phyloP scores from a whole-genome alignment of 1,140 invertebrate species.

The Pollicipes pollicipes region DNA sequence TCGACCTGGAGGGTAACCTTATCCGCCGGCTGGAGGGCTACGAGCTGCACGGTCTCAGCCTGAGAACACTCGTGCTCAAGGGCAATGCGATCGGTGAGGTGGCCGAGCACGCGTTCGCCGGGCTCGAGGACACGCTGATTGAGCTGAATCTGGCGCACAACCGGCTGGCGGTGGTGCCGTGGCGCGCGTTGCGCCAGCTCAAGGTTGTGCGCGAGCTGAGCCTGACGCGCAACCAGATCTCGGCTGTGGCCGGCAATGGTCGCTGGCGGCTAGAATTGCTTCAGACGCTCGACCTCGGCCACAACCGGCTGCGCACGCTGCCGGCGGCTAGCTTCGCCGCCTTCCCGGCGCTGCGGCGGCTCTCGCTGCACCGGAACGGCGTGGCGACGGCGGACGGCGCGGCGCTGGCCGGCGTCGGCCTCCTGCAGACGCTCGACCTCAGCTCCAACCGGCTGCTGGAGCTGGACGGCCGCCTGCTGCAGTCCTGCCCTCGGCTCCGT shows the following conservation, averaged over 20 bases:
- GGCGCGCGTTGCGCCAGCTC: slow-evolving; percentile 52
- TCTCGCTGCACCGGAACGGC: slow-evolving; percentile 26
- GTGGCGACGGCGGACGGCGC: slow-evolving; percentile 21
- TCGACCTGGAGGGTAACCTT: slow-evolving; percentile 71
- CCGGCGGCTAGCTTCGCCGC: slow-evolving; percentile 22
- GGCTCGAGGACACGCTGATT: slow-evolving; percentile 51
- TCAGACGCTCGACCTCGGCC: slow-evolving; percentile 22
- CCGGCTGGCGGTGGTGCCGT: slow-evolving; percentile 50
- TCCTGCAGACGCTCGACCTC: slow-evolving; percentile 25
- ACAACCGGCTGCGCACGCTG: slow-evolving; percentile 21
- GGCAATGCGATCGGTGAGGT: slow-evolving; percentile 56
- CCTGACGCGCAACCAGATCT: slow-evolving; percentile 66
- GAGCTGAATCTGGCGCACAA: slow-evolving; percentile 67
- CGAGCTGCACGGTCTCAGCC: slow-evolving; percentile 60
- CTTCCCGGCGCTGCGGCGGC: slow-evolving; percentile 23
- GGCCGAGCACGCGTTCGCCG: slow-evolving; percentile 56
- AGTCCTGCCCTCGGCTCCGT: slow-evolving; percentile 19
- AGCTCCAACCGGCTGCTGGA: slow-evolving; percentile 21
- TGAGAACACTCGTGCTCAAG: slow-evolving; percentile 50
- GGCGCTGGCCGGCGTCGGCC: slow-evolving; percentile 22
- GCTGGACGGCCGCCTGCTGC: slow-evolving; percentile 17
- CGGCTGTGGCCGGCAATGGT: slow-evolving; percentile 21
- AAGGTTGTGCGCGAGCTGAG: slow-evolving; percentile 49
- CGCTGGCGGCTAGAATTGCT: slow-evolving; percentile 20
- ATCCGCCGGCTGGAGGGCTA: slow-evolving; percentile 65